Base-by-base conservation (phyloP, 1,140 invertebrate species). In the Homarus americanus region DNA sequence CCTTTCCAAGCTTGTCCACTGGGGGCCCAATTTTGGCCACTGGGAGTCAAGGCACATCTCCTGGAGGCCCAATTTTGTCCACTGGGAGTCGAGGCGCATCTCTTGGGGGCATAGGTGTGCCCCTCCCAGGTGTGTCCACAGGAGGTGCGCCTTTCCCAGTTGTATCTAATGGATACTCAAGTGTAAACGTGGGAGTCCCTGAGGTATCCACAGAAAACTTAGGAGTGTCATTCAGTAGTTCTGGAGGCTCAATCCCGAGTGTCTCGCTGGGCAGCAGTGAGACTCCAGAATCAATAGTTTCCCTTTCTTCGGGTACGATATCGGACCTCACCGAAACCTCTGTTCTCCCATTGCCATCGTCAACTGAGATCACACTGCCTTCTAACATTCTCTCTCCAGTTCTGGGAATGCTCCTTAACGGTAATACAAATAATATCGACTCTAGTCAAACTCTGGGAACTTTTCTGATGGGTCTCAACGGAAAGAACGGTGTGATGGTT, bases 401-500 rank as follows among this genome's bases (percentile, higher is more conserved):
- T 36, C 83, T 86, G n/a, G 69, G 36, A 17, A 2, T 32, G 32
- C 69, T 86, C 7, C 83, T 86, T 10, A 86, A 12, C 40, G 44
- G 49, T 4, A 12, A 76, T 75, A 36, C 44, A 7, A 17, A 75
- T 7, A 34, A 86, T 1, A 86, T 86, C 34, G 72, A 86, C 69
- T 72, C 83, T n/a, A 53, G 32, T 40, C 69, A 76, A 28, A 53
- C 83, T n/a, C 44, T 86, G 4, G 83, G 69, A 0, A 86, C 72
- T 17, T 86, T 86, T 24, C 83, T 86, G 1, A 24, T 76, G 83
- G 69, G 72, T 34, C 24, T 86, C 24, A 86, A 76, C 44, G 83
- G 83, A n/a, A 73, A 32, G 72, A 53, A 86, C 69, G 83, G 83
- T 17, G 53, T 86, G 41, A 32, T 86, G 69, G 83, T 86, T 36